Evolutionary conservation across 2,113 vertebrate genomes (phyloP), one percentile per base, ranked within the genome.

Genomic region (Alligator mississippiensis): DNA sequence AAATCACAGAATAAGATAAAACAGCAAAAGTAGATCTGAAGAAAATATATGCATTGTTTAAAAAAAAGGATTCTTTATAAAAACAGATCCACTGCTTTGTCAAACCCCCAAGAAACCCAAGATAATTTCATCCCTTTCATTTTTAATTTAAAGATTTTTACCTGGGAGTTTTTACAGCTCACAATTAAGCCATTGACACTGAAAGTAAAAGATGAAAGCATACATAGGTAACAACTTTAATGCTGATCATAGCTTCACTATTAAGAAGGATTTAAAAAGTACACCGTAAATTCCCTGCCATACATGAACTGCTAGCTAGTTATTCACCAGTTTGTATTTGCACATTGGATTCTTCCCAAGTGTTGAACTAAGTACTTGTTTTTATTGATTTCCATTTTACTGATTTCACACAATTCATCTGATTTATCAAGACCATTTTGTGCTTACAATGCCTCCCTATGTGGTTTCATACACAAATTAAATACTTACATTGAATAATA

Each of bases 51-150:
- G 18, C 1, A 27, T 54, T 77, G 34, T 61, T 59, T 90, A 8
- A 58, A 80, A 10, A 88, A 85, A 86, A 1, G 0, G 0, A 0
- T 12, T 54, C 6, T 68, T 86, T 70, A 80, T 77, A 64, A 12
- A 75, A 61, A 1, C 3, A 84, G 82, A 90, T 4, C 2, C 59
- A 18, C 4, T 77, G n/a, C 3, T 22, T 14, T 2, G 22, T 63
- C 30, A 63, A 2, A 82, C 0, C 2, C 10, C 1, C 5, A 57
- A 30, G 55, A 70, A 68, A 4, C 1, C 4, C 6, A 1, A 19
- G 9, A 38, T 62, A 17, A 85, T 72, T 89, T 82, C 16, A 84
- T 74, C 1, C 1, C 3, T 66, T 78, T 80, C 0, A 24, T 61
- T 89, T 92, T 81, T 63, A 82, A 81, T 59, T 92, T 88, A 86